Evolutionary conservation across 2,888 invertebrate species (phyloP).

Genomic region (Drosophila recens): DNA sequence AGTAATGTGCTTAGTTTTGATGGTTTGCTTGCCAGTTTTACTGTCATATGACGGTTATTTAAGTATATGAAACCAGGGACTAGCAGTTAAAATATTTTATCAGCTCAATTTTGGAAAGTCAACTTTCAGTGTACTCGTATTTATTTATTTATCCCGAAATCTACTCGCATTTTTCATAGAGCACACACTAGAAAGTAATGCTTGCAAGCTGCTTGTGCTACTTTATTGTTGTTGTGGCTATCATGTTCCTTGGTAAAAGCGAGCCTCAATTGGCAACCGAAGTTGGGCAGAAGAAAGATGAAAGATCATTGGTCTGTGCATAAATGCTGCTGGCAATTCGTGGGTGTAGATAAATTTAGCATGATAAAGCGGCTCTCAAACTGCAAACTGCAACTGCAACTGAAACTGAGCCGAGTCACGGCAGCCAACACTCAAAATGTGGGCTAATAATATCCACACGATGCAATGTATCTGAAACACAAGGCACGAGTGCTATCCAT

Average conservation of each 20-base stretch:
- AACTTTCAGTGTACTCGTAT: conserved; percentile 11
- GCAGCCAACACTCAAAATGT: conserved; percentile 38
- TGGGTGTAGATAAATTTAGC: conserved; percentile 73
- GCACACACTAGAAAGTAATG: conserved; percentile 62
- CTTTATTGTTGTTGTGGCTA: conserved; percentile 38
- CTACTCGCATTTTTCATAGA: conserved; percentile 72
- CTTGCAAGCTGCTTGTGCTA: conserved; percentile 52
- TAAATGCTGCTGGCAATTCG: conserved; percentile 73
- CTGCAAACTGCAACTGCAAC: no score
- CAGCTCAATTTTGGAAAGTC: conserved; percentile 4
- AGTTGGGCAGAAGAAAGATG: conserved; percentile 20
- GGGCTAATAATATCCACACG: conserved; percentile 54
- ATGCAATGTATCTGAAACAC: conserved; percentile 26
- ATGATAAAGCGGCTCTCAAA: conserved; percentile 55
- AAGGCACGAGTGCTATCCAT: conserved; percentile 15
- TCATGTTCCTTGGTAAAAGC: conserved; percentile 54
- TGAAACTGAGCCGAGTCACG: conserved; percentile 66
- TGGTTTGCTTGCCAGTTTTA: conserved; percentile 34
- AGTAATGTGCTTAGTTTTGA: conserved; percentile 23
- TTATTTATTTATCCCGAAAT: conserved; percentile 53
- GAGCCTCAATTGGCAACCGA: conserved; percentile 23
- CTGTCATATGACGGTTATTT: neutral
- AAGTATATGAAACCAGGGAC: conserved; percentile 15
- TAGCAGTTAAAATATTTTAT: neutral
- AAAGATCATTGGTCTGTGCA: conserved; percentile 67